Evolutionary conservation across 2,888 invertebrate genomes (phyloP), one percentile per base, ranked within the genome.

Genomic region (Hirtodrosophila cameraria): DNA sequence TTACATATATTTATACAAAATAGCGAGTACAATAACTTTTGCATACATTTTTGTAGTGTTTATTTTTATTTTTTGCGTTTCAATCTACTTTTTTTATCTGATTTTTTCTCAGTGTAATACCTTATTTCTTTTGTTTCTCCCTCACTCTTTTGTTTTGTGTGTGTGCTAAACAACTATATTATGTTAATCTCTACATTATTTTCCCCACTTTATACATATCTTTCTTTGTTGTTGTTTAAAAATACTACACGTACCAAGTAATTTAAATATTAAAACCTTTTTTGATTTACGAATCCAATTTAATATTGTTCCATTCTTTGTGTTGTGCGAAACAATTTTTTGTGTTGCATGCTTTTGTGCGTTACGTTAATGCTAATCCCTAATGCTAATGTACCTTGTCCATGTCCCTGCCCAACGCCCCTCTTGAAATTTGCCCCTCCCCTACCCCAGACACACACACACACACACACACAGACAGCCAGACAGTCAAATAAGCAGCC

Each of bases 41-140:
- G 83, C 76, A 80, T 79, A 79, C 76, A 79, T 74, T 79, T 80
- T 68, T 80, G 84, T 81, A 80, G 84, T 83, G 81, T 80, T 80
- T 69, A 70, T 65, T 74, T 80, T 80, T 69, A 70, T 65, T 74
- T 63, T 64, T 58, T 66, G 30, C 57, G 58, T 67, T 62, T 71
- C 60, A 53, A 71, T 57, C 57, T 33, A 48, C 35, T 54, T 74
- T 54, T 58, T 48, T 58, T 46, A 53, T 48, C 30, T 42, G 18
- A 38, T 49, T 46, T 59, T 65, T 25, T 61, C 60, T 67, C 70
- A 61, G 68, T 82, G 64, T 75, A 31, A 41, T 46, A 31, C 15
- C 20, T 15, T 30, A 43, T 20, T 45, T 35, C 18, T 42, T 28
- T 48, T 35, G 23, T 31, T 50, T 25, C 15, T 28, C n/a, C n/a